A percentile compares a stretch with the other conserved stretches of the same genome.
phyloP scores from a whole-genome alignment of 2,888 invertebrate species.

The Leucozona laternaria region DNA sequence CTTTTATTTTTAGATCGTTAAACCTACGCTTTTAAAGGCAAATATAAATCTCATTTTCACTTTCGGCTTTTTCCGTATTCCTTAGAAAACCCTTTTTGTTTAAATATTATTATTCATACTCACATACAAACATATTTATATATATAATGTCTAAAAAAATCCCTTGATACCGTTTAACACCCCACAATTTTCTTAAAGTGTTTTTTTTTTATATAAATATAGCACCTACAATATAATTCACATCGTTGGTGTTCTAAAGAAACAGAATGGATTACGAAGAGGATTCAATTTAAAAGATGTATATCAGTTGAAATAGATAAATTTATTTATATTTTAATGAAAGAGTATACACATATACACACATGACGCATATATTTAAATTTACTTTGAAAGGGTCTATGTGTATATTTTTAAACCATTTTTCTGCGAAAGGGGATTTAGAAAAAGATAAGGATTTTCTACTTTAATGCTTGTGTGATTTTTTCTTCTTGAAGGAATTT shows the following conservation, averaged over 20 bases:
- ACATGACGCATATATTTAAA: conserved; percentile 40
- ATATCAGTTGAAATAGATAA: conserved; percentile 60
- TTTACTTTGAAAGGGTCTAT: conserved; percentile 38
- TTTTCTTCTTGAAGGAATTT: conserved; percentile 27
- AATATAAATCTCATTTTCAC: no score
- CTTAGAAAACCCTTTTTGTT: not conserved
- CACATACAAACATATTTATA: not conserved
- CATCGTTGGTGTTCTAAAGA: conserved; percentile 8
- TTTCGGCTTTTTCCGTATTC: no score
- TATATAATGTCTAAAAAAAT: conserved; percentile 45
- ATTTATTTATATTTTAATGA: conserved; percentile 64
- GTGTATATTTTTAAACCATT: not conserved
- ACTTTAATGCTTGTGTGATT: conserved; percentile 56
- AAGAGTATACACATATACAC: not conserved
- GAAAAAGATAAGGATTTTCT: conserved; percentile 31
- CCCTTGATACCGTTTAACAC: conserved; percentile 56
- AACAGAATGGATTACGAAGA: conserved; percentile 7
- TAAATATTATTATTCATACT: not conserved
- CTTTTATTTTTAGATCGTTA: no score
- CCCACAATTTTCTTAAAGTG: conserved; percentile 59
- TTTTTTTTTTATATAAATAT: conserved; percentile 36
- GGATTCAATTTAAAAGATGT: conserved; percentile 17
- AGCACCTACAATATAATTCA: conserved; percentile 42
- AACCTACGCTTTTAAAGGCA: no score
- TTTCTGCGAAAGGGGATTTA: not conserved